These are phyloP conservation scores for Aurelia aurita DNA, from an alignment of 30 jellyfish, hydroid and myxozoan species.

Conservation along the genomic window DNA sequence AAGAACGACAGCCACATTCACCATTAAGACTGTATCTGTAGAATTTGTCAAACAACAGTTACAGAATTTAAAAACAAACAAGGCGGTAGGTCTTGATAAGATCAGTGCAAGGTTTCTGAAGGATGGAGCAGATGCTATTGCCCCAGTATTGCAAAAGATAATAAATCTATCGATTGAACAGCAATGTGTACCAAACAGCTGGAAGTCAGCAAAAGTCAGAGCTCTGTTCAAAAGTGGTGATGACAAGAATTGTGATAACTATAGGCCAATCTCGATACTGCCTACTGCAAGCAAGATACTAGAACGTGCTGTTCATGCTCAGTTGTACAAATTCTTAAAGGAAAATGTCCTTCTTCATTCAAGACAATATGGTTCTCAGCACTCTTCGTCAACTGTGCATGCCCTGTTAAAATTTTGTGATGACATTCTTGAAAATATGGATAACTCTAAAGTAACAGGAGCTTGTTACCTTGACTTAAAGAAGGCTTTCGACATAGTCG, in stretches of 20 bases:
- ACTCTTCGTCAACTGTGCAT: slow-evolving; percentile 30
- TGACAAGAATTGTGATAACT: slow-evolving; percentile 38
- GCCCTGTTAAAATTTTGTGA: slow-evolving; percentile 38
- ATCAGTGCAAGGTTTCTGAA: slow-evolving; percentile 64
- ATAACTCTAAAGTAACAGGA: slow-evolving; percentile 47
- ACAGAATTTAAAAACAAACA: slow-evolving; percentile 40
- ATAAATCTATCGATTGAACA: slow-evolving; percentile 49
- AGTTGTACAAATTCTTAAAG: slow-evolving; percentile 19
- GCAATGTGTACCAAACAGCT: slow-evolving; percentile 55
- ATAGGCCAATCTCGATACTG: too few relatives aligned
- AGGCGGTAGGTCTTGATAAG: slow-evolving; percentile 54
- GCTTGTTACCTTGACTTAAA: slow-evolving; percentile 47
- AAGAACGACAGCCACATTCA: slow-evolving; percentile 45
- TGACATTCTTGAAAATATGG: too few relatives aligned
- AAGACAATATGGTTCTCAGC: slow-evolving; percentile 1
- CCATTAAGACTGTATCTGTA: slow-evolving; percentile 35
- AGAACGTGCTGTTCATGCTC: slow-evolving; percentile 16
- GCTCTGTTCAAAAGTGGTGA: slow-evolving; percentile 48
- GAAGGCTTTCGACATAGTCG: slow-evolving; percentile 45
- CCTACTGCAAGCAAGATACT: slow-evolving; percentile 53
- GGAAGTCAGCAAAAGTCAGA: slow-evolving; percentile 43
- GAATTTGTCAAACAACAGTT: slow-evolving; percentile 36
- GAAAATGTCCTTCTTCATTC: slow-evolving; percentile 39
- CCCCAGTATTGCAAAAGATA: slow-evolving; percentile 41
- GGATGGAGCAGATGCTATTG: slow-evolving; percentile 47